phyloP scores from a whole-genome alignment of 2,113 vertebrate species.

The Tauraco erythrolophus region DNA sequence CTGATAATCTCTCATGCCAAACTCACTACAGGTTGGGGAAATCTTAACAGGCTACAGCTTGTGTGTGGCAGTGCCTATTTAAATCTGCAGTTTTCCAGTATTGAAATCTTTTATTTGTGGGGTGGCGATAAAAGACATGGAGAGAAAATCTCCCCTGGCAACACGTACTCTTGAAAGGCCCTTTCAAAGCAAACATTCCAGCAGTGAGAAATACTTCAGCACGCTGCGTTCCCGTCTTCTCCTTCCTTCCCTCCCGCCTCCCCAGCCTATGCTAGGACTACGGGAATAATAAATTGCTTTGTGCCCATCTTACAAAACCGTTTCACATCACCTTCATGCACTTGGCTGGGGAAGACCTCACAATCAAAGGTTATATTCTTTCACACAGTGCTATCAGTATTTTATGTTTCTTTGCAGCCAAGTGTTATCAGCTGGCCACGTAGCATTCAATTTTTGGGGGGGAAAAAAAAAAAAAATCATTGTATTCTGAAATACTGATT shows the following conservation, averaged over 20 bases:
- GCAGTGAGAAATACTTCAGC: not conserved
- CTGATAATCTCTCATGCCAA: not conserved
- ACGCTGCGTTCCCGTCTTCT: not conserved
- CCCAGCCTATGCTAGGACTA: not conserved
- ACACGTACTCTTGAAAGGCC: slow-evolving; percentile 20
- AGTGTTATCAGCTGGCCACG: not conserved
- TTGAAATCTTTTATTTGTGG: slow-evolving; percentile 27
- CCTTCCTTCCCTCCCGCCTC: not conserved
- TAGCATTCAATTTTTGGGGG: fast-evolving
- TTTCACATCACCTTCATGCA: not conserved
- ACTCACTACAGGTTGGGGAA: not conserved
- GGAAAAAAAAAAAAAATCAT: not conserved
- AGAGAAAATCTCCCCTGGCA: slow-evolving; percentile 56
- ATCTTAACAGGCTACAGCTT: not conserved
- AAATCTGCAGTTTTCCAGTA: not conserved
- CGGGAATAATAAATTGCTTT: not conserved
- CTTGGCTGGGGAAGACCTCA: not conserved
- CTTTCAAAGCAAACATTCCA: slow-evolving; percentile 26
- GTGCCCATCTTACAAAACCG: not conserved
- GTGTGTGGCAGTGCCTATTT: not conserved
- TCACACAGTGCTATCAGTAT: not conserved
- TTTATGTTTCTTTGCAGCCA: not conserved
- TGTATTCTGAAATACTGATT: slow-evolving; percentile 23
- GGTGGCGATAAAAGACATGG: slow-evolving; percentile 9
- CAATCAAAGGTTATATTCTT: not conserved